These are phyloP conservation scores for Sinhomidia bicolor DNA, from an alignment of 2,888 invertebrate species.

Conservation along the genomic window DNA sequence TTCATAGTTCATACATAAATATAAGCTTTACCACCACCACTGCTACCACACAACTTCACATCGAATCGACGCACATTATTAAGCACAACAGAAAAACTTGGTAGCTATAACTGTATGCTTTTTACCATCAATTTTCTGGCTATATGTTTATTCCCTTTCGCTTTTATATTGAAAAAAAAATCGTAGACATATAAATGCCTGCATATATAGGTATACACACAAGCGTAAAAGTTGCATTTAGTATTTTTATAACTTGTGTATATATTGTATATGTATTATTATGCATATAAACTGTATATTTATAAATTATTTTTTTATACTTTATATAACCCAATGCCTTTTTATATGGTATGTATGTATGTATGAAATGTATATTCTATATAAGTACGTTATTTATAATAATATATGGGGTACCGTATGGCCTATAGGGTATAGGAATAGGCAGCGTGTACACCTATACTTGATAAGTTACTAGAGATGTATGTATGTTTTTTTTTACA, in stretches of 20 bases:
- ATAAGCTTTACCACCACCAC: too few species aligned
- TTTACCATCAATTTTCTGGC: not conserved
- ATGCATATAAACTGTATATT: not conserved
- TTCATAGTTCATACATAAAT: too few species aligned
- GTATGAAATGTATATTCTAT: not conserved
- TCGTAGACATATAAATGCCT: not conserved
- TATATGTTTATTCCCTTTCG: not conserved
- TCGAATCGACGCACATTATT: not conserved
- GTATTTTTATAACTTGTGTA: not conserved
- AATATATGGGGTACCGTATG: too few species aligned
- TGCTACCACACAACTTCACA: not conserved
- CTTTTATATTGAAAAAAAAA: not conserved
- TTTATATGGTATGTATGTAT: not conserved
- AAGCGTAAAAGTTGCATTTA: not conserved
- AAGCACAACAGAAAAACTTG: too few species aligned
- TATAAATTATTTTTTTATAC: too few species aligned
- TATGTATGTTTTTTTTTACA: constrained; percentile 15
- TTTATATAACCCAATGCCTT: too few species aligned
- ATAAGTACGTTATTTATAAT: not conserved
- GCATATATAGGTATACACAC: not conserved
- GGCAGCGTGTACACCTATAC: not conserved
- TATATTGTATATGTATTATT: not conserved
- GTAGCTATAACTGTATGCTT: too few species aligned
- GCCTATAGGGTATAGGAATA: too few species aligned
- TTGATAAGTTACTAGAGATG: not conserved